Evolutionary conservation across 2,113 vertebrate species (phyloP).

Genomic region (Dipodomys stephensi): DNA sequence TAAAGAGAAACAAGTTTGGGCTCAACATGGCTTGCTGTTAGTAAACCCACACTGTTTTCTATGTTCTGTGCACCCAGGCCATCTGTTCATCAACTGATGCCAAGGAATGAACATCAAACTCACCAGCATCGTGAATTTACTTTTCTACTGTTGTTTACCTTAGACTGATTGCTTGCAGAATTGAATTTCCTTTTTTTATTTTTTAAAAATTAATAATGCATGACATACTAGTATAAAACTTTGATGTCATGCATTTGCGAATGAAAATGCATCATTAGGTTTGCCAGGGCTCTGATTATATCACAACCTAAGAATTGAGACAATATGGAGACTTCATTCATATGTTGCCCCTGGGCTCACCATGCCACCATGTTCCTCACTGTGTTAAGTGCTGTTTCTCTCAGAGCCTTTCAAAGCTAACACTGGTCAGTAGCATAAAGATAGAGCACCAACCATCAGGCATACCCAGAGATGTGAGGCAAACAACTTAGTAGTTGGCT

Average conservation of each 20-base stretch:
- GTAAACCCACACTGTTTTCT: constrained; percentile 55
- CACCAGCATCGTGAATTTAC: not conserved
- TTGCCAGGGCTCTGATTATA: not conserved
- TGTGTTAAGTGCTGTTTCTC: not conserved
- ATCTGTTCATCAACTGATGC: constrained; percentile 65
- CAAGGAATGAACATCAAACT: not conserved
- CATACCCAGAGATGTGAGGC: not conserved
- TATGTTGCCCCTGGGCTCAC: not conserved
- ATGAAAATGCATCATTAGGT: not conserved
- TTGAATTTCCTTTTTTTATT: not conserved
- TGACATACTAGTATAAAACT: constrained; percentile 12
- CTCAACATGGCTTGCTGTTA: constrained; percentile 23
- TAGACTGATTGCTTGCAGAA: not conserved
- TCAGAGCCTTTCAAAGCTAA: not conserved
- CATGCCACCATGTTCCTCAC: not conserved
- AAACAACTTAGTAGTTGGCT: not conserved
- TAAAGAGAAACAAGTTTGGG: constrained; percentile 34
- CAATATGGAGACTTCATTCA: not conserved
- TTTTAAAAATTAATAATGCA: constrained; percentile 55
- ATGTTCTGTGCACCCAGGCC: constrained; percentile 28
- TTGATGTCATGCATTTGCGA: not conserved
- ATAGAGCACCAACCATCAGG: not conserved
- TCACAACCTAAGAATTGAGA: not conserved
- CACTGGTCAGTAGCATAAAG: not conserved
- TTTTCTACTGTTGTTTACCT: constrained; percentile 29